Base-by-base conservation (phyloP, 2,888 invertebrate genomes). In the Clepsis dumicolana region DNA sequence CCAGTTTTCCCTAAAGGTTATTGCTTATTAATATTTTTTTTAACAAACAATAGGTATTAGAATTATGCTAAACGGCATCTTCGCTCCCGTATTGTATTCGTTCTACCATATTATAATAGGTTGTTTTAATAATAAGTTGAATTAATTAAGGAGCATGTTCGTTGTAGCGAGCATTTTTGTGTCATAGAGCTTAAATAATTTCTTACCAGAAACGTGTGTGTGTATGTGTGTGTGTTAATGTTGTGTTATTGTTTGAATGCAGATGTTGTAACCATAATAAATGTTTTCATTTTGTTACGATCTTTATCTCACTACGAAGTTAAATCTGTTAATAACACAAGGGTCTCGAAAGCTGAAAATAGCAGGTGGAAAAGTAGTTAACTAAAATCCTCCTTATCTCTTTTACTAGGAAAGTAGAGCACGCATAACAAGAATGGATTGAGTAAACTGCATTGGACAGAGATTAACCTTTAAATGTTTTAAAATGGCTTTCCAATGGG, bases 51-150 rank as follows among this genome's bases (percentile, higher is more conserved):
- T 60, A 44, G 60, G 10, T 16, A 41, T 10, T 38, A 25, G 14
- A 57, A 38, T 66, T 56, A 62, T 52, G 38, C 21, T 50, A 56
- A 50, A 56, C 16, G 18, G 41, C 18, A 50, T 57, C 38, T 60
- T 32, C 32, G 48, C 65, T 67, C 38, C 66, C 48, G 66, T 54
- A 38, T 66, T 56, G 27, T 56, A 62, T 54, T 27, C 27, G 21
- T 48, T 56, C 52, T 67, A 44, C 62, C 54, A 29, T 62, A 29
- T 21, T 38, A 62, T 50, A 62, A 14, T 35, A 14, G 56, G 16
- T 53, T 48, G 61, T 61, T 57, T 67, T 50, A 63, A 63, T 38
- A 66, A 48, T 21, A 25, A 59, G 25, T 16, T 50, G 38, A 50
- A 29, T 67, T 50, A 48, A 56, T 56, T 52, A 53, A 10, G 4